phyloP scores from a whole-genome alignment of 1,140 invertebrate genomes.

The Drosophila mauritiana region DNA sequence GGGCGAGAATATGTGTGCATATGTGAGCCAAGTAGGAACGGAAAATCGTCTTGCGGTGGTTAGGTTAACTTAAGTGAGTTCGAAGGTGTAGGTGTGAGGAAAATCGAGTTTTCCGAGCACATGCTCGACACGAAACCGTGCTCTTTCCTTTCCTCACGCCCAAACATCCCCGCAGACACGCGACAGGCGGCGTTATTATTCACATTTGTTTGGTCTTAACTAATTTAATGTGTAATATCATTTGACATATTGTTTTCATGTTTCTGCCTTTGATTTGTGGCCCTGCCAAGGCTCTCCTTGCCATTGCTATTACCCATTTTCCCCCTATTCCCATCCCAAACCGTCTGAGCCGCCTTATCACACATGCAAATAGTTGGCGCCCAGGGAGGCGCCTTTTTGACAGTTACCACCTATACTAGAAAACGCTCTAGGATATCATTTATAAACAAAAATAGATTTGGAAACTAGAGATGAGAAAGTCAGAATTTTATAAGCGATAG shows the following conservation, averaged over 20 bases:
- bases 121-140: constrained; percentile 53
- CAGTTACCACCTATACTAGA: constrained; percentile 9
- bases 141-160: constrained; percentile 2
- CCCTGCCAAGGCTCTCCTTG: constrained; percentile 22
- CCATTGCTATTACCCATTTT: constrained; percentile 13
- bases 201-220: constrained; percentile 67
- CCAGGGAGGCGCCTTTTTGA: constrained; percentile 34
- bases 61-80: not conserved
- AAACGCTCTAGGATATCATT: not conserved
- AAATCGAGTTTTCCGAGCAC: constrained; percentile 36
- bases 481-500: too few species aligned
- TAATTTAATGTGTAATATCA: constrained; percentile 82
- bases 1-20: constrained; percentile 49
- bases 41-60: constrained; percentile 15
- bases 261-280: constrained; percentile 59
- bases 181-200: constrained; percentile 63
- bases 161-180: constrained; percentile 19
- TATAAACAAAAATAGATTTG: not conserved
- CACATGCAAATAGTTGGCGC: constrained; percentile 36
- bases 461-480: not conserved
- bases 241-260: constrained; percentile 82
- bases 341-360: not conserved
- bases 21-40: constrained; percentile 27
- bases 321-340: too few species aligned
- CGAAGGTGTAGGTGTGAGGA: constrained; percentile 19